Evolutionary conservation across 2,113 vertebrate species (phyloP).

Genomic region (Channa argus): DNA sequence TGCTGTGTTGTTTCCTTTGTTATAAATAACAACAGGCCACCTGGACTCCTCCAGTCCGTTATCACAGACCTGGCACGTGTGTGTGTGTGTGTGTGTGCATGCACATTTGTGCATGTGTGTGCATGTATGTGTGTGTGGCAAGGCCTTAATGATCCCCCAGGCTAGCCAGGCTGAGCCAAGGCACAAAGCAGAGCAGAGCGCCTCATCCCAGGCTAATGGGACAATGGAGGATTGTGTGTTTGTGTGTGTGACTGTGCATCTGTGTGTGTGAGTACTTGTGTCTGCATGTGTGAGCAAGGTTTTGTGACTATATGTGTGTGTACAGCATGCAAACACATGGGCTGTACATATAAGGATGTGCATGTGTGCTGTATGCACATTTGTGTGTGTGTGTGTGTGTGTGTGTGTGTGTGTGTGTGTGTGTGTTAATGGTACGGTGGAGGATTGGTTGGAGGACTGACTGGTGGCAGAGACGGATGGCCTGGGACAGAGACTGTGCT

Average conservation of each 20-base stretch:
- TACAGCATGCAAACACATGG: not conserved
- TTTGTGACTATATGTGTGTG: not conserved
- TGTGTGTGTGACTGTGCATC: slow-evolving; percentile 40
- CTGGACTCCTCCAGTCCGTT: slow-evolving; percentile 90
- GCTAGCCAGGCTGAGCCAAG: slow-evolving; percentile 77
- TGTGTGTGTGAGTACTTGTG: slow-evolving; percentile 5
- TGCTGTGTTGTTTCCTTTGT: slow-evolving; percentile 95
- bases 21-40: slow-evolving; percentile 99
- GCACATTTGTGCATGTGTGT: slow-evolving; percentile 30
- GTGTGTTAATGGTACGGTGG: slow-evolving; percentile 75
- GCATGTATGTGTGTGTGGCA: slow-evolving; percentile 38
- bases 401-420: slow-evolving; percentile 45
- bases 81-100: slow-evolving; percentile 47
- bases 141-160: slow-evolving; percentile 96
- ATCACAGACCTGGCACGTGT: slow-evolving; percentile 37
- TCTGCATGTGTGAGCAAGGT: too few species aligned
- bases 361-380: slow-evolving; percentile 5
- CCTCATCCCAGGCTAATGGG: slow-evolving; percentile 92
- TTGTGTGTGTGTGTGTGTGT: slow-evolving; percentile 25
- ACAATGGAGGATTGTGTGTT: slow-evolving; percentile 88
- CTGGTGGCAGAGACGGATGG: slow-evolving; percentile 95
- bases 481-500: slow-evolving; percentile 91
- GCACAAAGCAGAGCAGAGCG: slow-evolving; percentile 73
- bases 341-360: slow-evolving; percentile 13
- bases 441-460: slow-evolving; percentile 92